Evolutionary conservation across 2,888 invertebrate genomes (phyloP), one percentile per base, ranked within the genome.

Genomic region (Pycnomerus fuliginosus): DNA sequence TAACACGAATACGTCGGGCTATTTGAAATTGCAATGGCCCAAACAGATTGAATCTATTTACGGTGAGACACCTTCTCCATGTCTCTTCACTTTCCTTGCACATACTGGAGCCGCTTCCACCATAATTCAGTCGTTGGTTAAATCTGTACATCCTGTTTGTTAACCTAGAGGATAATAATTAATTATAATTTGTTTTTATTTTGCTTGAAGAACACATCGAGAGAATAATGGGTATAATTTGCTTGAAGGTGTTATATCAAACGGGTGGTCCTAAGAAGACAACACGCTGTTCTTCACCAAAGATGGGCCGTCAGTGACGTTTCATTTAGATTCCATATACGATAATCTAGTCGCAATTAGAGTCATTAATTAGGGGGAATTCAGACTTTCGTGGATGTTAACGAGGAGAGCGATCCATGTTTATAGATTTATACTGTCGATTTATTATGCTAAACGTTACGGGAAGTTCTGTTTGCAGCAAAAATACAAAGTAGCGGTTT

Each of bases 351-450:
- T 37, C 17, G 35, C 50, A 53, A 57, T 55, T 55, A 55, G 50
- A 45, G 53, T 44, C 55, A 44, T 58, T 58, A 58, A 58, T 58
- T 58, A 55, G 46, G 38, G 53, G 50, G 52, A 54, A 55, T 54
- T 55, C 38, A 55, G 47, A n/a, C n/a, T 54, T 57, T 53, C 34
- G 53, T 45, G 44, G 37, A 38, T 44, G 49, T 41, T 48, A 42
- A 42, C 35, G 42, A 43, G 17, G 37, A 14, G 16, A 37, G 13
- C 36, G 44, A 43, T 34, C 30, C 48, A 38, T 50, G 48, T 48
- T n/a, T 48, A 52, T 48, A 54, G 48, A 52, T 55, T 52, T 36
- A 52, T 41, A 48, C 46, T 34, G 45, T 23, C 23, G 41, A 50
- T 47, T 52, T 50, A n/a, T n/a, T n/a, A 47, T 47, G 41, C 30